These are phyloP conservation scores for Cosmia trapezina DNA, from an alignment of 2,888 invertebrate species.

Conservation along the genomic window DNA sequence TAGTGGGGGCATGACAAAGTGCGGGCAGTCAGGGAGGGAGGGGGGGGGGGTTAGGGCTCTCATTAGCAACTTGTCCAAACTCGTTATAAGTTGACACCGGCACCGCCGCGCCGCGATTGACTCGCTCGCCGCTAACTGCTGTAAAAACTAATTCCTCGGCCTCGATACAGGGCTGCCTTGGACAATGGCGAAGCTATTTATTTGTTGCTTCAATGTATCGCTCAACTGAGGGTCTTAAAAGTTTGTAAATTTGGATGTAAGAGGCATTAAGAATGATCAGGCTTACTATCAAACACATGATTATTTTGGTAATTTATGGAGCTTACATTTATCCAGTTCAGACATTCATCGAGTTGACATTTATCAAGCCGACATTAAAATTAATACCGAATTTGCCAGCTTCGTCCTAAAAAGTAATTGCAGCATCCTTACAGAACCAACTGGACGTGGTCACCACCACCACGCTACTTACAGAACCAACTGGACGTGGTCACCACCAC, in stretches of 20 bases:
- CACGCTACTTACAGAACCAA: too few species aligned
- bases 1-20: slow-evolving; percentile 61
- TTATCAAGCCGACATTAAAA: not conserved
- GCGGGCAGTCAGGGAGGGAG: slow-evolving; percentile 14
- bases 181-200: slow-evolving; percentile 11
- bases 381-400: not conserved
- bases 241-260: too few species aligned
- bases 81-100: slow-evolving; percentile 83
- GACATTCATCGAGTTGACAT: not conserved
- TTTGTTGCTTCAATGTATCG: not conserved
- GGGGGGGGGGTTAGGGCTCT: slow-evolving; percentile 70
- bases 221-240: not conserved
- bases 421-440: not conserved
- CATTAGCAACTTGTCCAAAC: slow-evolving; percentile 88
- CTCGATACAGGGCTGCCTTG: slow-evolving; percentile 51
- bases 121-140: slow-evolving; percentile 71
- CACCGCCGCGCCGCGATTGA: slow-evolving; percentile 68
- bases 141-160: slow-evolving; percentile 74
- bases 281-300: not conserved
- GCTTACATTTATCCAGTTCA: too few species aligned
- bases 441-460: not conserved
- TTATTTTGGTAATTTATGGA: not conserved
- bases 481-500: not conserved
- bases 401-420: not conserved
- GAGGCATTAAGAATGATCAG: not conserved